These are phyloP conservation scores for Melopsittacus undulatus DNA, from an alignment of 2,797 vertebrate species.

Conservation along the genomic window DNA sequence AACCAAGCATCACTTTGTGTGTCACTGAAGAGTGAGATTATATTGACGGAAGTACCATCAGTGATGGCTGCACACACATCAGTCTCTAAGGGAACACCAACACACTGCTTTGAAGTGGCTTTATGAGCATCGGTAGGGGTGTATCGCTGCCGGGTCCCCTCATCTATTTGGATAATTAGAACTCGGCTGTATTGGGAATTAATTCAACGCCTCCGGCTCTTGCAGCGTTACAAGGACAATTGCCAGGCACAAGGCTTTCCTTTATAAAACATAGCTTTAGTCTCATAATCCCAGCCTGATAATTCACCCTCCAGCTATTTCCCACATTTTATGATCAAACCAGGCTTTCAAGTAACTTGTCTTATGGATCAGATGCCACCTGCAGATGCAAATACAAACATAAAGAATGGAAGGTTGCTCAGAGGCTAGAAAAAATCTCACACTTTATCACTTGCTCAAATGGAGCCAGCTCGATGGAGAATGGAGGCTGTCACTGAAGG, in stretches of 20 bases:
- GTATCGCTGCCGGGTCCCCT: not conserved
- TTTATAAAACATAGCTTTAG: slow-evolving; percentile 22
- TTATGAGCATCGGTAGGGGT: not conserved
- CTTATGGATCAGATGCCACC: slow-evolving; percentile 13
- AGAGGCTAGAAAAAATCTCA: not conserved
- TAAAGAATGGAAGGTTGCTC: not conserved
- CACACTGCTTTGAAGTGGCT: not conserved
- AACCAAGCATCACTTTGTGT: not conserved
- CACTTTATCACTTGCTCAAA: not conserved
- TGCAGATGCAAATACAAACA: slow-evolving; percentile 19
- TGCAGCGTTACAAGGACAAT: slow-evolving; percentile 45
- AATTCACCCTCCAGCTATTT: slow-evolving; percentile 52
- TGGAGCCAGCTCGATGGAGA: not conserved
- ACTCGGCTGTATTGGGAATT: slow-evolving; percentile 35
- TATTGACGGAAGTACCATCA: not conserved
- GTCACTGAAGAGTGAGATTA: not conserved
- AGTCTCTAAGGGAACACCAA: not conserved
- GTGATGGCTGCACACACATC: not conserved
- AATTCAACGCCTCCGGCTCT: not conserved
- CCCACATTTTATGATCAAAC: slow-evolving; percentile 48
- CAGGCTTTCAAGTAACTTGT: slow-evolving; percentile 38
- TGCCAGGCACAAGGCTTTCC: slow-evolving; percentile 38
- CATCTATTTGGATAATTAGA: slow-evolving; percentile 45
- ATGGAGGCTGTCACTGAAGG: not conserved
- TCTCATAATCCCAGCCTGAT: slow-evolving; percentile 27